Base-by-base conservation (phyloP, 1,140 invertebrate genomes). In the Protaetia brevitarsis region DNA sequence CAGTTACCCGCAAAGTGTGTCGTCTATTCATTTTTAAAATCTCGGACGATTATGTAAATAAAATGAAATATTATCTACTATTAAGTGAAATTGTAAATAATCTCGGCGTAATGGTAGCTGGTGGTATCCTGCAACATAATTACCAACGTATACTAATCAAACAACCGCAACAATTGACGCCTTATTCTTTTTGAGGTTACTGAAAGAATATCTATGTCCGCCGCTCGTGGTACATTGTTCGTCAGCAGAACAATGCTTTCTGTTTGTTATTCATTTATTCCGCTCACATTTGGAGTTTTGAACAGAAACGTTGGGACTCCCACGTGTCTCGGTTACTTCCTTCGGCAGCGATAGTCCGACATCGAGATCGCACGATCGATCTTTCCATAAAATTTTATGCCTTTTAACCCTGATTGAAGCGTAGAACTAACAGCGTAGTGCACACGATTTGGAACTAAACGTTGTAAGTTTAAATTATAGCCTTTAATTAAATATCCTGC, bases 81-180 rank as follows among this genome's bases (percentile, higher is more conserved):
- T 19, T 51, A 51, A 51, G 26, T n/a, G 16, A 51, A 51, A 23
- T 19, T 51, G 41, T 51, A 51, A 51, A 34, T 8, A 34, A 23
- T 26, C 21, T 51, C 16, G 6, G 19, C 11, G 26, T 23, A 23
- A 19, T 51, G 5, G 41, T 23, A 51, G 21, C 41, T 37, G 19
- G 11, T 7, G 19, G 1, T 23, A 51, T 51, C 41, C 6, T 23
- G 19, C 11, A 26, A 23, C 41, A 51, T 51, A 16, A 34, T 34
- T 34, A n/a, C 31, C 37, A 16, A n/a, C 10, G 10, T 2, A 19
- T 51, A 51, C 26, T 51, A 51, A 10, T 51, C 16, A 51, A 51
- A 51, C 41, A 51, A 51, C 41, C 41, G 19, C 41, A 51, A 51
- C 41, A 51, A 51, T 51, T 51, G 19, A 51, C 41, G 41, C 41